Base-by-base conservation (phyloP, 2,888 invertebrate species). In the Aspidiotus destructor region DNA sequence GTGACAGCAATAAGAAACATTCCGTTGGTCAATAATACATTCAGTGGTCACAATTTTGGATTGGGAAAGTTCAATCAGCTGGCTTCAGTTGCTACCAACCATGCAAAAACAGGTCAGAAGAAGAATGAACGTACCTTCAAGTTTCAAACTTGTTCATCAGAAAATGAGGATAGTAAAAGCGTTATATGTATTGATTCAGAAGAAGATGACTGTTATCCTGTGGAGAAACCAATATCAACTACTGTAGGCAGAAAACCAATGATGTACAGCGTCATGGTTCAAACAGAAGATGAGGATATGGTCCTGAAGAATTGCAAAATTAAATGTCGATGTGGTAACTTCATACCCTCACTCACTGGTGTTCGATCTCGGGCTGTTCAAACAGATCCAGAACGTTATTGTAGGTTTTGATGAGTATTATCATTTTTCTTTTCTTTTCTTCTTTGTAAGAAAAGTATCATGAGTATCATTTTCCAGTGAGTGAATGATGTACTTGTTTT, bases 131-230 rank as follows among this genome's bases (percentile, higher is more conserved):
- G 5, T 5, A 28, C 28, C 28, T 5, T 28, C 5, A 28, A 28
- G 5, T 28, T 28, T 5, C 28, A 28, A 28, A 28, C 28, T 28
- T 3, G 2, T 28, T 5, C 6, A 48, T 48, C 48, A 13, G 48
- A 48, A 13, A 48, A 40, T 10, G 55, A 42, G 6, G 52, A 44
- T 8, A 28, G 7, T 6, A 67, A 67, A 17, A 44, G 58, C 8
- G 60, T 67, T 16, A 67, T 67, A 40, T 40, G 54, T 7, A 67
- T 55, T 16, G 67, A 67, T 67, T 67, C 67, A 44, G 67, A 67
- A 16, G 67, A 67, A 5, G 67, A 67, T 16, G 28, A 28, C 5
- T 28, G 28, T 28, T 54, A 13, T 11, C 48, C 15, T 8, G 42
- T 42, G 7, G n/a, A 61, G 13, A n/a, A 44, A 6, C 9, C 16